Base-by-base conservation (phyloP, 1,140 invertebrate species). In the Calephelis virginiensis region DNA sequence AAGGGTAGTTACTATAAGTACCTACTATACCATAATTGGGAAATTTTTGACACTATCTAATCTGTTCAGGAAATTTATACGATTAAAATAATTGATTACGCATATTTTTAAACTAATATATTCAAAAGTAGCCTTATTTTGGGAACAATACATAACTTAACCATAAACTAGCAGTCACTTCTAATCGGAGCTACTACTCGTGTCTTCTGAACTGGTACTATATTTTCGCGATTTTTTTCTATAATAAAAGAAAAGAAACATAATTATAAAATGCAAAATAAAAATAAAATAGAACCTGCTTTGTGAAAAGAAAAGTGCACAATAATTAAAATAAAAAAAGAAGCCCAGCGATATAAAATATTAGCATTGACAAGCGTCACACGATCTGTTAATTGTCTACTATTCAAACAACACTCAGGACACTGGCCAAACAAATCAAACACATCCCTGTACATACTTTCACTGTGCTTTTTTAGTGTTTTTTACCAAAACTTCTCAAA, bases 141-240 rank as follows among this genome's bases (percentile, higher is more conserved):
- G 70, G 63, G 64, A 68, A 72, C 69, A 74, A 78, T 67, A 79
- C 78, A 75, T 73, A 80, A 80, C 83, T 86, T 86, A 85, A 70
- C 68, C 71, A 75, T 77, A 73, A 73, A 66, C 59, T 68, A 77
- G 64, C 78, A 78, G 68, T 78, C 79, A 81, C 83, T 81, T 76
- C 80, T 88, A 88, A 77, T 81, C 76, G 80, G 85, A 89, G 80
- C 80, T 82, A 85, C 83, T 88, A 84, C 81, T 86, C 70, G 86
- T 85, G 82, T 89, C 86, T 83, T 85, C 86, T 56, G 86, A 90
- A 81, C 89, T 89, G 78, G 89, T 90, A 82, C 85, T 90, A 86
- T 83, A 84, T 70, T 89, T 90, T 85, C 88, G 84, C 80, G 88
- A 83, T 72, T 86, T 85, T 91, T 91, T 91, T 91, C 89, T 92